These are phyloP conservation scores for Albula glossodonta DNA, from an alignment of 2,113 vertebrate species.

Conservation along the genomic window DNA sequence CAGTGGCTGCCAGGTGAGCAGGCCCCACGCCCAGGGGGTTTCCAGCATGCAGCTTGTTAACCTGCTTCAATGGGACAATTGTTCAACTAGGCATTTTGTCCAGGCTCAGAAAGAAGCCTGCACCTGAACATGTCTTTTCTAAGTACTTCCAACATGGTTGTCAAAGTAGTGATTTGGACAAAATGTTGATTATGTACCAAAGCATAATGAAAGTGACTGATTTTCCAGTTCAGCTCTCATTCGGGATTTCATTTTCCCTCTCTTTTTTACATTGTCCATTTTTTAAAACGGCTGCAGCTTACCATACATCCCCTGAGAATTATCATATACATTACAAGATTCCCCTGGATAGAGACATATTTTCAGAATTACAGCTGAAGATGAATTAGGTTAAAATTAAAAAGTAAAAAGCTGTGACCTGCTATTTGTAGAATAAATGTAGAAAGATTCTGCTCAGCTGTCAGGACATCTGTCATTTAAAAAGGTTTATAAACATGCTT, in stretches of 20 bases:
- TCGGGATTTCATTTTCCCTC: not conserved
- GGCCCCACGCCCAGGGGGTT: conserved; percentile 38
- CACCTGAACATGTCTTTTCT: conserved; percentile 37
- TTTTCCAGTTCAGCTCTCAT: conserved; percentile 17
- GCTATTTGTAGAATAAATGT: not conserved
- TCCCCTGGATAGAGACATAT: not conserved
- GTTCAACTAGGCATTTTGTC: conserved; percentile 51
- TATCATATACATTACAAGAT: no score
- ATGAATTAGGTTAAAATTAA: not conserved
- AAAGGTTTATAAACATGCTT: not conserved
- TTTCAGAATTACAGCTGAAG: not conserved
- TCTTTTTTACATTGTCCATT: not conserved
- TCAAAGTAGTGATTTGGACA: conserved; percentile 47
- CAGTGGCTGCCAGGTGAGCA: conserved; percentile 38
- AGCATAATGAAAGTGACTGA: conserved; percentile 52
- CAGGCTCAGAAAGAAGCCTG: conserved; percentile 22
- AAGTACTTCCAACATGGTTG: conserved; percentile 10
- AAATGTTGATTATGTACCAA: conserved; percentile 56
- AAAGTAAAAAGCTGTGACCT: not conserved
- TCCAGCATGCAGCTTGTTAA: conserved; percentile 24
- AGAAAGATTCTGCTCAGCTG: not conserved
- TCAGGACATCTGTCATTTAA: not conserved
- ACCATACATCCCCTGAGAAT: not conserved
- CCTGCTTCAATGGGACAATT: conserved; percentile 57
- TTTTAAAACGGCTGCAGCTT: not conserved